Base-by-base conservation (phyloP, 2,888 invertebrate species). In the Coronaproctus castanopsis region DNA sequence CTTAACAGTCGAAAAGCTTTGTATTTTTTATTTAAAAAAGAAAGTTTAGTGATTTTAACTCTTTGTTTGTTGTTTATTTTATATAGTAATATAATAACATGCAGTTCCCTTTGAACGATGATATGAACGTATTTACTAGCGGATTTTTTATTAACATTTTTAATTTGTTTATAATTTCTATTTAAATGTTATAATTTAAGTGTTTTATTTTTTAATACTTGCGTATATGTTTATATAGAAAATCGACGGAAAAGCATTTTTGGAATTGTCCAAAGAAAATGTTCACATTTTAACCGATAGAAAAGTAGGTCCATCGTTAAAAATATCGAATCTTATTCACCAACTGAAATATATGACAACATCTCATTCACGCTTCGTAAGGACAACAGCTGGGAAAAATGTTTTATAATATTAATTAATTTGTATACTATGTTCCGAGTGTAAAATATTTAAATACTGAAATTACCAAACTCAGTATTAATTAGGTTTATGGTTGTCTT, bases 221-320 rank as follows among this genome's bases (percentile, higher is more conserved):
- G n/a, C n/a, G n/a, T n/a, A n/a, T n/a, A n/a, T 64, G 63, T 65
- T 67, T 67, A 73, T 73, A 21, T 75, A 83, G 77, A 81, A 81
- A 71, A 82, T 93, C 64, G 85, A 86, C 66, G 93, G 95, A 1
- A 80, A 83, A 62, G 80, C 79, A 69, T 76, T 95, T 69, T 75
- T 93, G 62, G 79, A 81, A 64, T 75, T 95, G 61, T 83, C 83
- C 56, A 90, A 92, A 75, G 91, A 92, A 70, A 85, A 92, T 74
- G 87, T 95, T 64, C 82, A 92, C 67, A 85, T 85, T 67, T 75
- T 91, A 63, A 82, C 91, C 22, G 86, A 88, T 66, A 91, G 88
- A 80, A 93, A 92, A 77, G 91, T 95, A 61, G 93, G 93, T 1
- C 93, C 93, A 5, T 90, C 92, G 20, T 73, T 95, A 62, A 93